Percentiles rank a stretch among this genome's conserved stretches.
These are phyloP conservation scores for Pangasius krempfi DNA, from an alignment of 2,797 vertebrate genomes.

Conservation along the genomic window DNA sequence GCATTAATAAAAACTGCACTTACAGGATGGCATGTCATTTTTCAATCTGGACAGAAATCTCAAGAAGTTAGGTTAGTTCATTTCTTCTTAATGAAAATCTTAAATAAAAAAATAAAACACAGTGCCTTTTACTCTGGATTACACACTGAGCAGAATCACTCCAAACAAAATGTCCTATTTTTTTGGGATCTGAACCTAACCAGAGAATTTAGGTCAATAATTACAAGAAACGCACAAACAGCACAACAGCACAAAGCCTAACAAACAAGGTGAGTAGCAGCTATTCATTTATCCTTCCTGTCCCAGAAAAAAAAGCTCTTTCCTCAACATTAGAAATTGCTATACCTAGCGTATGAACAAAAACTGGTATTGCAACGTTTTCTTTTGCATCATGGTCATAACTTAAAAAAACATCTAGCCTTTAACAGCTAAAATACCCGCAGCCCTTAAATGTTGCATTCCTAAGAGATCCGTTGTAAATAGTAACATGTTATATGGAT, in stretches of 20 bases:
- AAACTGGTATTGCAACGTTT: constrained; percentile 6
- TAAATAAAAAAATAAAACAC: constrained; percentile 4
- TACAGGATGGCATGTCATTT: constrained; percentile 10
- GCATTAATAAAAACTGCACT: constrained; percentile 1
- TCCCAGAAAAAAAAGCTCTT: constrained; percentile 20
- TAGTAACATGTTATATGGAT: constrained; percentile 59
- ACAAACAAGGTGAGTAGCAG: constrained; percentile 31
- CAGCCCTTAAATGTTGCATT: constrained; percentile 56
- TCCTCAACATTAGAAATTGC: not conserved
- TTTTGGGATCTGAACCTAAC: constrained; percentile 1
- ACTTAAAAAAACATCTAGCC: not conserved
- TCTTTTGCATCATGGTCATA: constrained; percentile 4
- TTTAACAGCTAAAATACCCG: constrained; percentile 42
- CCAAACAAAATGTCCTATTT: constrained; percentile 3
- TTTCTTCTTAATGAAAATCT: not conserved
- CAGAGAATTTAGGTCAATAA: constrained; percentile 16
- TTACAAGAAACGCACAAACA: constrained; percentile 30
- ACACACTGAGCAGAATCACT: constrained; percentile 32
- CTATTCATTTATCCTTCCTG: constrained; percentile 24
- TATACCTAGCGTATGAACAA: constrained; percentile 2
- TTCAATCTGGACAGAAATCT: constrained; percentile 19
- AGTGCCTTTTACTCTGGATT: constrained; percentile 25
- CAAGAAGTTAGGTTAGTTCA: not conserved
- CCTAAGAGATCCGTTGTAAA: constrained; percentile 27
- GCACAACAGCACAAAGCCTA: constrained; percentile 13